These are phyloP conservation scores for Sarcophaga subvicina DNA, from an alignment of 2,888 invertebrate species.

Conservation along the genomic window DNA sequence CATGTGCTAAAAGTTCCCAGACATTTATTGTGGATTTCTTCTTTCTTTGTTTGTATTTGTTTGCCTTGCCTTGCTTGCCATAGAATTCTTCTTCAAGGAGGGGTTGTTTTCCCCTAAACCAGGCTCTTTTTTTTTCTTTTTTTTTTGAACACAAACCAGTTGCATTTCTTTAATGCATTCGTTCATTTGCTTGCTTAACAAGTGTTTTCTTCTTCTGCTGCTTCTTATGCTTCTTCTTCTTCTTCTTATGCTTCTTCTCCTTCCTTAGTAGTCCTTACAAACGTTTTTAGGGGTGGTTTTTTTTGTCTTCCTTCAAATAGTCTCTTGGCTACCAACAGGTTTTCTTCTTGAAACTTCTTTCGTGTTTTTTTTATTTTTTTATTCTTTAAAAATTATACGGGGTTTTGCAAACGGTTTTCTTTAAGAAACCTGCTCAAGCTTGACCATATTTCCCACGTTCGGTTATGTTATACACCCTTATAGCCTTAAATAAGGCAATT, in stretches of 20 bases:
- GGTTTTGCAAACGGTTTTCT: neutral
- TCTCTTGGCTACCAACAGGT: neutral
- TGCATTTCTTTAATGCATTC: neutral
- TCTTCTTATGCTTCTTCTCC: neutral
- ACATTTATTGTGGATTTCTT: slow-evolving; percentile 59
- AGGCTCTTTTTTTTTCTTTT: too few species aligned
- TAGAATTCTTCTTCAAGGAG: neutral
- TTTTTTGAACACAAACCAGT: neutral
- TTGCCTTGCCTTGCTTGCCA: neutral
- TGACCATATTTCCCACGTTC: neutral
- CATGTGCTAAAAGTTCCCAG: slow-evolving; percentile 68
- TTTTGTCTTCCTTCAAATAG: neutral
- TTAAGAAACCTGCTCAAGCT: slow-evolving; percentile 1
- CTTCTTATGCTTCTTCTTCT: neutral
- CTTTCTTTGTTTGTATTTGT: slow-evolving; percentile 1
- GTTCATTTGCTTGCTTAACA: neutral
- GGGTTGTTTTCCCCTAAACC: neutral
- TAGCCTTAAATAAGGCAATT: neutral
- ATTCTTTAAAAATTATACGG: too few species aligned
- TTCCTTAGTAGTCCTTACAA: too few species aligned
- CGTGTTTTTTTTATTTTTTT: neutral
- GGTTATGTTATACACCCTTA: neutral
- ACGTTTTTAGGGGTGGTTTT: neutral
- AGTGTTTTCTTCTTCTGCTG: neutral
- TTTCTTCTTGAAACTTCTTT: neutral